phyloP scores from a whole-genome alignment of 2,113 vertebrate species.

The Poeciliopsis retropinna region DNA sequence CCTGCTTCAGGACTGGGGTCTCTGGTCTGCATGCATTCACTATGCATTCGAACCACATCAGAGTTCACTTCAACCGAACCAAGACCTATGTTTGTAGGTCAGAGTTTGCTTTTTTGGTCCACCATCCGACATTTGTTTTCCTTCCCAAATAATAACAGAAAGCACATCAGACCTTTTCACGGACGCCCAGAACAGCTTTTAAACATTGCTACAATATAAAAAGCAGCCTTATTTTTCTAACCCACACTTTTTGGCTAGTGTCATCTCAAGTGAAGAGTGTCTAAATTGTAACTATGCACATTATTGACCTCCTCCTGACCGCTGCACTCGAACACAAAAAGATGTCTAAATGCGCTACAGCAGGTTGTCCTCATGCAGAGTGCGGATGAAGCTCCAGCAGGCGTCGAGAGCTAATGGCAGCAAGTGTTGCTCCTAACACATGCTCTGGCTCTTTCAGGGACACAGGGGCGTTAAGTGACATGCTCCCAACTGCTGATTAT shows the following conservation, averaged over 20 bases:
- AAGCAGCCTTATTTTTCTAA: constrained; percentile 66
- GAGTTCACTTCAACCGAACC: too few species aligned
- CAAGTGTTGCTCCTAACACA: constrained; percentile 63
- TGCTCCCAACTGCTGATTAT: constrained; percentile 72
- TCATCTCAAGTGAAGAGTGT: constrained; percentile 60
- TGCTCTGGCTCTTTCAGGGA: constrained; percentile 63
- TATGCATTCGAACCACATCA: too few species aligned
- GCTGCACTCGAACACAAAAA: constrained; percentile 68
- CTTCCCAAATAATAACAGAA: constrained; percentile 71
- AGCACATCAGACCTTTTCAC: constrained; percentile 69
- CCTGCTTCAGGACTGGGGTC: too few species aligned
- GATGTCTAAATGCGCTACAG: constrained; percentile 58
- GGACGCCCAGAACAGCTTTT: constrained; percentile 55
- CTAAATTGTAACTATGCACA: constrained; percentile 73
- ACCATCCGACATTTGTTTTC: constrained; percentile 68
- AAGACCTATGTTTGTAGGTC: too few species aligned
- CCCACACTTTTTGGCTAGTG: constrained; percentile 58
- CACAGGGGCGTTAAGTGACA: constrained; percentile 65
- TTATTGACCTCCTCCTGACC: constrained; percentile 66
- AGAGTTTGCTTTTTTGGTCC: too few species aligned
- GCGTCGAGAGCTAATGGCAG: constrained; percentile 60
- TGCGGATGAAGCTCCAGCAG: constrained; percentile 62
- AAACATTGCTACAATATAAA: constrained; percentile 55
- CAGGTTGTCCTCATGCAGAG: constrained; percentile 61
- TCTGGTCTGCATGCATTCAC: too few species aligned